Evolutionary conservation across 2,113 vertebrate species (phyloP), one percentile per base, ranked within the genome.

Genomic region (Odontesthes bonariensis): DNA sequence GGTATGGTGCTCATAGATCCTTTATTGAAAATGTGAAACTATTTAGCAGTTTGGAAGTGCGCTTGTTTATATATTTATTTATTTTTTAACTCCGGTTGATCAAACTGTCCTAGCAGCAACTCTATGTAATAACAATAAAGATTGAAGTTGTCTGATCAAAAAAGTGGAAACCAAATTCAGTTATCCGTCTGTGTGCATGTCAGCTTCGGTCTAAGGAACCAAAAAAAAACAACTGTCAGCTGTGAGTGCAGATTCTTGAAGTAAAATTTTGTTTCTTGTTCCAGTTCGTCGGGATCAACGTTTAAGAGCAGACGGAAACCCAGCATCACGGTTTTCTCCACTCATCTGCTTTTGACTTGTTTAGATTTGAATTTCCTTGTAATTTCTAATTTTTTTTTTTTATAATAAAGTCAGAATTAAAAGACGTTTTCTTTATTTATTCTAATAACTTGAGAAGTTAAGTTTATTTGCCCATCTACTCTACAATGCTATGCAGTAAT

Each of bases 351-450:
- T 10, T 62, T 74, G 73, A 44, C 14, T 16, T 46, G 6, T 44
- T 38, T 20, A 73, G 42, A 38, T 56, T 73, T 19, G n/a, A 33
- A 53, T 74, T 53, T 76, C 64, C 6, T 65, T 80, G 17, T 69
- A 76, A 77, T 75, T 42, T 33, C 14, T 17, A 31, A 57, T 82
- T 91, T 65, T 90, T n/a, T n/a, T n/a, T n/a, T 86, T 27, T 69
- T 89, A 83, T 84, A 92, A 90, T 88, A 89, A 89, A 89, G 31
- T 77, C 0, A 66, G 84, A 82, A 68, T 62, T 5, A 0, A 53
- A 23, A 23, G 19, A 33, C 6, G 9, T 4, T 56, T 40, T 11
- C n/a, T 0, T 40, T 59, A 3, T 1, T 47, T 7, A 20, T 3
- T 11, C 17, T 19, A 4, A 19, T n/a, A 33, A 8, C 6, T 22